Evolutionary conservation across 1,140 invertebrate species (phyloP).

Genomic region (Stenopsyche tienmushanensis): DNA sequence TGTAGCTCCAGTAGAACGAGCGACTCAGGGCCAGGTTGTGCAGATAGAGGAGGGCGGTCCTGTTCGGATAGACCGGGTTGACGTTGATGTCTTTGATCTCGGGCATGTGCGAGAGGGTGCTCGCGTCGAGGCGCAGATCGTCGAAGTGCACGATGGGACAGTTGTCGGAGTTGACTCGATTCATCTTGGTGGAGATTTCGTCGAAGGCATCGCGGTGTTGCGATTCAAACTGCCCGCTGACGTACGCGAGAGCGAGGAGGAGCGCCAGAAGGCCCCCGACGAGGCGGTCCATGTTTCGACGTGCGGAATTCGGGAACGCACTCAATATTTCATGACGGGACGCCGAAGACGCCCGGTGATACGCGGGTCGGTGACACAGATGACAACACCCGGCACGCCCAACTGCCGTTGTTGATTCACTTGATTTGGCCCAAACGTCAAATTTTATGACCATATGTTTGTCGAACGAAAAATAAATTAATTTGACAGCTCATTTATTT

Average conservation of each 20-base stretch:
- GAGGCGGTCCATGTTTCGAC: slow-evolving; percentile 21
- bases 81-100: slow-evolving; percentile 94
- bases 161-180: slow-evolving; percentile 80
- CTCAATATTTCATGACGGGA: neutral
- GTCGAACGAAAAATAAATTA: too few species aligned
- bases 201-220: slow-evolving; percentile 85
- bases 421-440: neutral
- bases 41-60: slow-evolving; percentile 88
- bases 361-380: slow-evolving; percentile 11
- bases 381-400: slow-evolving; percentile 13
- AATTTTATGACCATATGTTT: neutral
- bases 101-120: slow-evolving; percentile 86
- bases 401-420: neutral
- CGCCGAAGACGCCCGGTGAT: neutral
- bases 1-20: slow-evolving; percentile 95
- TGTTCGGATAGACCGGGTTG: slow-evolving; percentile 92
- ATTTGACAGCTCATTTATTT: too few species aligned
- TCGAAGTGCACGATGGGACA: slow-evolving; percentile 84
- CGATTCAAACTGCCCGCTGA: slow-evolving; percentile 86
- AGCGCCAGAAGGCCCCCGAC: slow-evolving; percentile 43
- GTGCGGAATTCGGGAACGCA: slow-evolving; percentile 28
- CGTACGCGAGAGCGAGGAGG: slow-evolving; percentile 44
- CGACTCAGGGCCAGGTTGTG: slow-evolving; percentile 95
- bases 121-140: slow-evolving; percentile 80
- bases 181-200: slow-evolving; percentile 77